phyloP scores from a whole-genome alignment of 2,888 invertebrate genomes.

The Empis livida region DNA sequence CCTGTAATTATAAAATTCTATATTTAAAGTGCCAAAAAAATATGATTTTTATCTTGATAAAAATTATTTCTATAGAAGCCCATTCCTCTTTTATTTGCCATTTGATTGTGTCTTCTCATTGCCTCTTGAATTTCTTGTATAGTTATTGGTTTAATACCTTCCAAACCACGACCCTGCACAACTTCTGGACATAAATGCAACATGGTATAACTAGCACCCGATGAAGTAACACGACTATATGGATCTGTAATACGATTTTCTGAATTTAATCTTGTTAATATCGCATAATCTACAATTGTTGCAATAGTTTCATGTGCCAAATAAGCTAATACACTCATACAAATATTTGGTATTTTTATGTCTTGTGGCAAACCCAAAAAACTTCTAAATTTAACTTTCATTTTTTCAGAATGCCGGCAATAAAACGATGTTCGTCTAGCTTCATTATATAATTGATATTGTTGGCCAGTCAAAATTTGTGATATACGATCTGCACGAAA shows the following conservation, averaged over 20 bases:
- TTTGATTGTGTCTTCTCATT: constrained; percentile 47
- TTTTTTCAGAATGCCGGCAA: constrained; percentile 39
- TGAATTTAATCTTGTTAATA: constrained; percentile 66
- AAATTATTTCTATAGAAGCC: constrained; percentile 29
- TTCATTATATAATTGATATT: constrained; percentile 66
- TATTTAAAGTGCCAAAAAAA: constrained; percentile 28
- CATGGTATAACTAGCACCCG: constrained; percentile 32
- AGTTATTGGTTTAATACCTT: constrained; percentile 56
- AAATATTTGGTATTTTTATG: constrained; percentile 45
- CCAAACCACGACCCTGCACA: constrained; percentile 43
- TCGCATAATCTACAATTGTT: constrained; percentile 71
- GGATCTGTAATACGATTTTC: constrained; percentile 55
- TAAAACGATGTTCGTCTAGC: constrained; percentile 65
- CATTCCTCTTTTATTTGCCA: constrained; percentile 25
- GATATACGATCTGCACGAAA: constrained; percentile 50
- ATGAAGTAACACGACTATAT: constrained; percentile 45
- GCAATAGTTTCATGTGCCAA: constrained; percentile 85
- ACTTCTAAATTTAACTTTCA: constrained; percentile 43
- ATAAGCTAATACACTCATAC: constrained; percentile 68
- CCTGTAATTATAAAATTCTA: no score
- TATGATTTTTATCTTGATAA: constrained; percentile 26
- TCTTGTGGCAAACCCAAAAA: constrained; percentile 53
- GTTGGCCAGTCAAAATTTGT: constrained; percentile 40
- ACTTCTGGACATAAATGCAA: constrained; percentile 35
- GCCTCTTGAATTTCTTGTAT: constrained; percentile 75